A percentile compares a stretch with the other conserved stretches of the same genome.
Evolutionary conservation across 1,140 invertebrate genomes (phyloP).

Genomic region (Pantala flavescens): DNA sequence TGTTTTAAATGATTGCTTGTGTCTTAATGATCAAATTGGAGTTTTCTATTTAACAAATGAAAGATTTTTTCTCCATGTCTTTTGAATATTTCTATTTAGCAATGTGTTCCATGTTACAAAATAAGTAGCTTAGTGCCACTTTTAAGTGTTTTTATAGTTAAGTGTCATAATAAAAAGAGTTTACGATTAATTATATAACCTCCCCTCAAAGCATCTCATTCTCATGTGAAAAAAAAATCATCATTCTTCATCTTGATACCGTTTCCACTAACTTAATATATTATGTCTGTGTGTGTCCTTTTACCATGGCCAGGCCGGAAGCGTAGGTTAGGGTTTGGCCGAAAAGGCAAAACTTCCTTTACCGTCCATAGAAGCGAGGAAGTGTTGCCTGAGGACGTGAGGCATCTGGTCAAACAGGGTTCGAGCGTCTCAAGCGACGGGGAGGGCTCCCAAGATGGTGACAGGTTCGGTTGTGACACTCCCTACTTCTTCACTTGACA

Average conservation of each 20-base stretch:
- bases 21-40: conserved; percentile 10
- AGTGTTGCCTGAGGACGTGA: conserved; percentile 75
- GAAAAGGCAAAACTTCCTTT: conserved; percentile 86
- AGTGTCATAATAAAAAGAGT: neutral
- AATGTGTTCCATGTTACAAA: conserved; percentile 10
- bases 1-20: conserved; percentile 10
- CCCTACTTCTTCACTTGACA: conserved; percentile 4
- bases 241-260: conserved; percentile 17
- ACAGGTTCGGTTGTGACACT: conserved; percentile 48
- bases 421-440: conserved; percentile 87
- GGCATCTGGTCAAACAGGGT: conserved; percentile 61
- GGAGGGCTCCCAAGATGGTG: conserved; percentile 70
- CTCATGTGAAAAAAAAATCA: conserved; percentile 5
- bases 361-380: conserved; percentile 93
- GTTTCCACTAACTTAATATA: conserved; percentile 10
- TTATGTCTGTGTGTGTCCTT: conserved; percentile 12
- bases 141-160: conserved; percentile 8
- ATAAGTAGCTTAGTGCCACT: conserved; percentile 6
- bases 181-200: neutral
- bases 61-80: conserved; percentile 6
- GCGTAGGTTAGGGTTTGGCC: conserved; percentile 88
- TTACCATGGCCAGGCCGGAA: conserved; percentile 60
- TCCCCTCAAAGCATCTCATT: neutral
- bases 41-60: neutral
- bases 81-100: conserved; percentile 7